Conservation (phyloP, 2,888 invertebrate genomes). For the Cryptophagus acutangulus region DNA sequence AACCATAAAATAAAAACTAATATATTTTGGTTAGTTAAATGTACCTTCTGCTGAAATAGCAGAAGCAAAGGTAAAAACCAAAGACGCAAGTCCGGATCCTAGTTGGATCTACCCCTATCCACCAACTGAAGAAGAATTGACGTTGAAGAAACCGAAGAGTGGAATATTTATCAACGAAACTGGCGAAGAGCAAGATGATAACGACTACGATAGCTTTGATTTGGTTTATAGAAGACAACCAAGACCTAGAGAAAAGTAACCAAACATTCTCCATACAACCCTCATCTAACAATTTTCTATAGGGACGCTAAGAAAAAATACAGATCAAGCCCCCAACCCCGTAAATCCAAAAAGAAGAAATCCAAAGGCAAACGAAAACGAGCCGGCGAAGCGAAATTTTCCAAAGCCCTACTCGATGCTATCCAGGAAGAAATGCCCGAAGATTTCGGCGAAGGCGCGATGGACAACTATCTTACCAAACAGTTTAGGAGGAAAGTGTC, state of each 20-base stretch:
- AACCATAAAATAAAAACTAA: background rate
- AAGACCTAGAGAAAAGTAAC: constrained; percentile 21
- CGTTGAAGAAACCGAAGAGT: constrained; percentile 40
- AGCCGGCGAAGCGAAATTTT: background rate
- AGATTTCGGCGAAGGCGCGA: constrained; percentile 22
- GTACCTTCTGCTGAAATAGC: constrained; percentile 38
- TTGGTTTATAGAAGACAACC: constrained; percentile 31
- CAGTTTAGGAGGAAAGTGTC: constrained; percentile 38
- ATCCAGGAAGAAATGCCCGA: constrained; percentile 22
- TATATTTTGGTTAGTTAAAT: constrained; percentile 29
- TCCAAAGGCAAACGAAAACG: background rate
- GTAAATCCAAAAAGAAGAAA: constrained; percentile 1
- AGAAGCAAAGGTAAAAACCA: constrained; percentile 37
- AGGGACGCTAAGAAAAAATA: too few relatives aligned
- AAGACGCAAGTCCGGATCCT: constrained; percentile 34
- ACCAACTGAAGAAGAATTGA: constrained; percentile 33
- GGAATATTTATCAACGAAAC: constrained; percentile 42
- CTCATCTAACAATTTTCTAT: too few relatives aligned
- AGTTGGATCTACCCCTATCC: constrained; percentile 37
- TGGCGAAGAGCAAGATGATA: constrained; percentile 10
- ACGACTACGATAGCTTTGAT: constrained; percentile 37
- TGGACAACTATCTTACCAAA: constrained; percentile 31
- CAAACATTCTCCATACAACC: background rate
- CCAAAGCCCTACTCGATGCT: constrained; percentile 9
- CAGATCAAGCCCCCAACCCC: too few relatives aligned